Percentiles rank a stretch among this genome's conserved stretches.
These are phyloP conservation scores for Zosterops lateralis DNA, from an alignment of 2,113 vertebrate genomes.

Conservation along the genomic window DNA sequence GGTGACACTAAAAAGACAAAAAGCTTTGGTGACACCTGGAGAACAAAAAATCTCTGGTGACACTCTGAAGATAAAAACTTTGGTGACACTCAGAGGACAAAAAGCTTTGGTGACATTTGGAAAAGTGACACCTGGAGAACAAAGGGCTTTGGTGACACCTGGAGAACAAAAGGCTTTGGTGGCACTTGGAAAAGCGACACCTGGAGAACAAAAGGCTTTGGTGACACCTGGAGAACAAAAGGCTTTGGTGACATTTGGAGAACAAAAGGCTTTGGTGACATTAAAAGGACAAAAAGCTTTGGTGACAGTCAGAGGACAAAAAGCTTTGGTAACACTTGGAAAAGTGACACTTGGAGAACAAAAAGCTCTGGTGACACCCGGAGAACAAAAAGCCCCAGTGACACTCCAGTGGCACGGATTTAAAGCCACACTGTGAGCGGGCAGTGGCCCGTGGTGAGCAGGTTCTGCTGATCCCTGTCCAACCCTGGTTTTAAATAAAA, in stretches of 20 bases:
- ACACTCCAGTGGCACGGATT: fast-evolving
- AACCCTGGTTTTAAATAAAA: background rate
- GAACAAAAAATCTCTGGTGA: background rate
- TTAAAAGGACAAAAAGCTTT: background rate
- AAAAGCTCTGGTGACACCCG: background rate
- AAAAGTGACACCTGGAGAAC: background rate
- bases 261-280: too few species aligned
- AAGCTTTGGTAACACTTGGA: too few species aligned
- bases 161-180: background rate
- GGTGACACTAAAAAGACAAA: too few species aligned
- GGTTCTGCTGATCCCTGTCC: background rate
- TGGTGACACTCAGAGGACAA: background rate
- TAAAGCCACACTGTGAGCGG: fast-evolving
- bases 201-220: background rate
- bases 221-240: background rate
- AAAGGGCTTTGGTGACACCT: background rate
- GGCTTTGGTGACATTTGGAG: background rate
- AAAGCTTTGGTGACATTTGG: too few species aligned
- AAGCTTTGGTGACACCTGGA: background rate
- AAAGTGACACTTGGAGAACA: too few species aligned
- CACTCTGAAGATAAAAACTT: too few species aligned
- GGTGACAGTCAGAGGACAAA: background rate
- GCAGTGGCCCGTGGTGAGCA: background rate
- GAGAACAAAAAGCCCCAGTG: background rate
- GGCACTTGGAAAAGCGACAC: too few species aligned